A percentile compares a stretch with the other conserved stretches of the same genome.
These are phyloP conservation scores for Thereva unica DNA, from an alignment of 2,888 invertebrate genomes.

Conservation along the genomic window DNA sequence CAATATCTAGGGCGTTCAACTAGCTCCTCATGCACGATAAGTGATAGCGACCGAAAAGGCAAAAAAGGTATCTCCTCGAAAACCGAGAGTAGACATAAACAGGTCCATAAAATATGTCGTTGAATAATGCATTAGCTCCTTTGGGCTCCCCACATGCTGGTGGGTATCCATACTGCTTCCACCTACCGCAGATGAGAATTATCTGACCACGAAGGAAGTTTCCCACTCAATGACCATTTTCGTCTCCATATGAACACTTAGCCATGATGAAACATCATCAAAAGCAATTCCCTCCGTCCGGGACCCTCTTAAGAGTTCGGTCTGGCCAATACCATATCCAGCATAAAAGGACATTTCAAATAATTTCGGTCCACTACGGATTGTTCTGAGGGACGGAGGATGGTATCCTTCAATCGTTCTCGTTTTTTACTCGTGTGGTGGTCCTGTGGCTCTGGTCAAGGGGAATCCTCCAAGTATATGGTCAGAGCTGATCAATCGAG, in stretches of 20 bases:
- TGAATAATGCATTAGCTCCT: constrained; percentile 39
- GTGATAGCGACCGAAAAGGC: no score
- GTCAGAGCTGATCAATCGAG: constrained; percentile 37
- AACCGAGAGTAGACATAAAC: constrained; percentile 26
- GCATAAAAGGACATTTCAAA: constrained; percentile 34
- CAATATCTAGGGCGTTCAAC: no score
- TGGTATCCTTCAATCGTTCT: constrained; percentile 4
- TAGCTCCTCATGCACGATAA: no score
- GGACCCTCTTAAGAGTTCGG: background rate
- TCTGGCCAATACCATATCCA: constrained; percentile 1
- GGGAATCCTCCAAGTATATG: constrained; percentile 14
- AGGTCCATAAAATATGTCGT: constrained; percentile 33
- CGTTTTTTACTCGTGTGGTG: constrained; percentile 1
- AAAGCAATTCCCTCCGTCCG: constrained; percentile 33
- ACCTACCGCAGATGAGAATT: constrained; percentile 22
- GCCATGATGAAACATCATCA: constrained; percentile 39
- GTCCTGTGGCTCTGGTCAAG: constrained; percentile 8
- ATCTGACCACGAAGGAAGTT: constrained; percentile 27
- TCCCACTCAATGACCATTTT: constrained; percentile 31
- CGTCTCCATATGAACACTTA: constrained; percentile 36
- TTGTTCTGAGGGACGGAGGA: constrained; percentile 7
- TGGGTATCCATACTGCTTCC: constrained; percentile 7
- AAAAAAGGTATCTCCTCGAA: background rate
- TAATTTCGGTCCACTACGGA: constrained; percentile 20
- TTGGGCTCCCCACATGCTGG: constrained; percentile 17